Evolutionary conservation across 2,797 vertebrate genomes (phyloP), one percentile per base, ranked within the genome.

Genomic region (Parauchenoglanis punctatus): DNA sequence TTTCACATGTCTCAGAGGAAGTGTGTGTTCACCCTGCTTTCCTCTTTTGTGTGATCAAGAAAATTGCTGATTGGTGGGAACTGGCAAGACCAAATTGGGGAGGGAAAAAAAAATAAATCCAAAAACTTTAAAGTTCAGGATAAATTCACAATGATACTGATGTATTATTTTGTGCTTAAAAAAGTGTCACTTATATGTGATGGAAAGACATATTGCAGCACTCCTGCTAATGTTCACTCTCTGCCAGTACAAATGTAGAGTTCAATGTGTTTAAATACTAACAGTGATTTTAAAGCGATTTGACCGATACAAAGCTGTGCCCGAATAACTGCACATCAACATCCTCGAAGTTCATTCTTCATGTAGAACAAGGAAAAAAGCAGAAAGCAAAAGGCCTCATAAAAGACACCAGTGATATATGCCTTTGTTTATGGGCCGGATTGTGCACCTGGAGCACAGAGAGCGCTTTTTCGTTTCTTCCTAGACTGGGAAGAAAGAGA

Each of bases 361-460:
- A 81, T 56, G 86, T 68, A 54, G 28, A 83, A 46, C 44, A 68
- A 44, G n/a, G 35, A 54, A 68, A 52, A 46, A 68, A 52, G 40
- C 28, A 54, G 61, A 59, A 28, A 70, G 31, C 23, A 87, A 82
- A 56, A 23, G 44, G 83, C 23, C 25, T 13, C 63, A 56, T 58
- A 44, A 76, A 84, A 86, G 86, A 73, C 85, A 56, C 13, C 28
- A 13, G 87, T 78, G 86, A 90, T 80, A 82, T 67, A 78, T 85
- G 70, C 70, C n/a, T 85, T 85, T 88, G 68, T 82, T 82, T 85
- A 82, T 28, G n/a, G 76, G 58, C 68, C 8, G 46, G 3, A 49
- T 28, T 59, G 83, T 65, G 81, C 75, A 84, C 54, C 70, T 83
- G 81, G 49, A 85, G 80, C 31, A 70, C 35, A 49, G 44, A 87